phyloP scores from a whole-genome alignment of 1,140 invertebrate species.

The Lucilia sericata region DNA sequence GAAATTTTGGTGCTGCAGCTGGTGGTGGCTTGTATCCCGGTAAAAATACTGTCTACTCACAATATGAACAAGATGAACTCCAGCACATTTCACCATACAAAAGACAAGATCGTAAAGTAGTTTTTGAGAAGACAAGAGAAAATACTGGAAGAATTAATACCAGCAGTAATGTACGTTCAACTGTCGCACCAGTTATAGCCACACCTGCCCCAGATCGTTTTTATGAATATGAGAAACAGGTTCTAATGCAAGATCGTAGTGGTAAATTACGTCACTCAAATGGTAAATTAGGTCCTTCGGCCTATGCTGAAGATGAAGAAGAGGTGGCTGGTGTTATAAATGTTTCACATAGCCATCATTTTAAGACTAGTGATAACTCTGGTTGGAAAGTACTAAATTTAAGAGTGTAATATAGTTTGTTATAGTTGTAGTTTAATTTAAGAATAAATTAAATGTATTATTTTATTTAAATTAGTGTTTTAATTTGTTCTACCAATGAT shows the following conservation, averaged over 20 bases:
- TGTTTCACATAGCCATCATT: slow-evolving; percentile 10
- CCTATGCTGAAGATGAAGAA: slow-evolving; percentile 45
- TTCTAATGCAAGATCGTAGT: slow-evolving; percentile 50
- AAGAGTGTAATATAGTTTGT: slow-evolving; percentile 43
- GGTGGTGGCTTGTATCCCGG: slow-evolving; percentile 54
- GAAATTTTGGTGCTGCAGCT: slow-evolving; percentile 1
- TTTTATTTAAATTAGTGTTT: too few relatives aligned
- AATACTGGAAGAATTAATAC: slow-evolving; percentile 13
- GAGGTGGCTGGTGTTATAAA: slow-evolving; percentile 37
- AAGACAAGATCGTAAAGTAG: slow-evolving; percentile 60
- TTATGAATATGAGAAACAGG: slow-evolving; percentile 62
- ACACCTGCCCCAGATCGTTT: slow-evolving; percentile 56
- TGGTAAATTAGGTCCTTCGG: slow-evolving; percentile 46
- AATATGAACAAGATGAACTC: slow-evolving; percentile 55
- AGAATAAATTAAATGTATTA: too few relatives aligned
- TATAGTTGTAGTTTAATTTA: neutral
- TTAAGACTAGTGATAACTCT: slow-evolving; percentile 43
- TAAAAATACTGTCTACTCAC: slow-evolving; percentile 53
- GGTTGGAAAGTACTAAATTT: slow-evolving; percentile 64
- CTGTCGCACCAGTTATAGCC: slow-evolving; percentile 28
- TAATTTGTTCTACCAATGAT: too few relatives aligned
- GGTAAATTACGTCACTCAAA: slow-evolving; percentile 1
- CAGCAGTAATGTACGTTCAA: neutral
- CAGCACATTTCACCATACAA: slow-evolving; percentile 61
- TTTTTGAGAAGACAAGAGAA: slow-evolving; percentile 57